Conservation (phyloP, 2,888 invertebrate species). For the Syrphus vitripennis region DNA sequence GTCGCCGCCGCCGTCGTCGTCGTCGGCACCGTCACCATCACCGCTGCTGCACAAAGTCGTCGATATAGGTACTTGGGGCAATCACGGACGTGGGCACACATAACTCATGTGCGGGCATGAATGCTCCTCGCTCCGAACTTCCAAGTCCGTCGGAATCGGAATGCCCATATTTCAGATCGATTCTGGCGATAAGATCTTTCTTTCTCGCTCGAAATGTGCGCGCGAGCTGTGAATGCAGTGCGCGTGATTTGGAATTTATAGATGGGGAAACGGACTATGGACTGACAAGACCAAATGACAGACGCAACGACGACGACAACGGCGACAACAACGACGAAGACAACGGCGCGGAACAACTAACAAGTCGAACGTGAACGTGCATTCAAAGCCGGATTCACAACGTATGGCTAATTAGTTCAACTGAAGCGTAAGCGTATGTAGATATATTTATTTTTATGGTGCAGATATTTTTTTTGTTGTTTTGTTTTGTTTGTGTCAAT, state of each 20-base stretch:
- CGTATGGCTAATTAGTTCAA: slow-evolving; percentile 66
- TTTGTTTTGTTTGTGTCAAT: slow-evolving; percentile 46
- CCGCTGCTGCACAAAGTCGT: background rate
- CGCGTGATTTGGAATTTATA: slow-evolving; percentile 71
- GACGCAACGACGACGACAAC: slow-evolving; percentile 37
- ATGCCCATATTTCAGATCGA: slow-evolving; percentile 70
- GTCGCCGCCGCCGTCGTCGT: background rate
- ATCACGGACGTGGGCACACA: slow-evolving; percentile 68
- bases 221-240: slow-evolving; percentile 60
- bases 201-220: slow-evolving; percentile 54
- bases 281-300: slow-evolving; percentile 4
- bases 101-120: slow-evolving; percentile 70
- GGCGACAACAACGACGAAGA: background rate
- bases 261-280: slow-evolving; percentile 51
- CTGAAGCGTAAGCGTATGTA: slow-evolving; percentile 27
- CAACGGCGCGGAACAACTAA: slow-evolving; percentile 29
- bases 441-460: slow-evolving; percentile 2
- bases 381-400: slow-evolving; percentile 67
- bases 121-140: slow-evolving; percentile 40
- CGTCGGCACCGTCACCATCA: background rate
- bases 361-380: slow-evolving; percentile 53
- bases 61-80: slow-evolving; percentile 42
- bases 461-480: slow-evolving; percentile 31
- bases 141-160: slow-evolving; percentile 49
- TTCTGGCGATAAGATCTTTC: slow-evolving; percentile 68